A percentile compares a stretch with the other conserved stretches of the same genome.
phyloP scores from a whole-genome alignment of 2,113 vertebrate species.

The Phainopepla nitens region DNA sequence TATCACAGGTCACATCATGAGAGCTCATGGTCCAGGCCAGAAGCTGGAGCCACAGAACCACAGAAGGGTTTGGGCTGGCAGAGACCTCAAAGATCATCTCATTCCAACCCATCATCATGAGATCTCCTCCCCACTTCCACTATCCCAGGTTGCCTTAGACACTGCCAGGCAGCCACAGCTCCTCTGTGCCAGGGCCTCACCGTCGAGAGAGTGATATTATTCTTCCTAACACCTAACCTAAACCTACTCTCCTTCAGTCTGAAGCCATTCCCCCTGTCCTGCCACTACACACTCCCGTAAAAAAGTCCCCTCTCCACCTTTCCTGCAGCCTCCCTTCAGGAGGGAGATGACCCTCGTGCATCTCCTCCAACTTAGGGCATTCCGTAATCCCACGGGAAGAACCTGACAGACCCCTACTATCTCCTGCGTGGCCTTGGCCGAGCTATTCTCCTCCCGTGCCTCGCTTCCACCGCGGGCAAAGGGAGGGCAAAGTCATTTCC shows the following conservation, averaged over 20 bases:
- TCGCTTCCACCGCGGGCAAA: not conserved
- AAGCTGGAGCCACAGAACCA: not conserved
- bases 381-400: not conserved
- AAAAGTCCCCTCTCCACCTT: not conserved
- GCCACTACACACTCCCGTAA: too few relatives aligned
- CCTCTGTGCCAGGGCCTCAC: not conserved
- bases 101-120: too few relatives aligned
- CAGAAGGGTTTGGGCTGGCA: not conserved
- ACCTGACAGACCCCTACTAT: not conserved
- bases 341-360: accelerated
- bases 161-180: not conserved
- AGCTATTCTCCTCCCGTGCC: not conserved
- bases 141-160: accelerated
- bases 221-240: not conserved
- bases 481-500: not conserved
- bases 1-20: not conserved
- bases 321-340: not conserved
- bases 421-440: accelerated
- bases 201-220: accelerated
- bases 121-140: too few relatives aligned
- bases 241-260: not conserved
- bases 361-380: not conserved
- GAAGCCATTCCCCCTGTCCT: not conserved
- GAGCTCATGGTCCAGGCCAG: not conserved
- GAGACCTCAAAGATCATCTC: not conserved